These are phyloP conservation scores for Dromiciops gliroides DNA, from an alignment of 2,113 vertebrate genomes.

Conservation along the genomic window DNA sequence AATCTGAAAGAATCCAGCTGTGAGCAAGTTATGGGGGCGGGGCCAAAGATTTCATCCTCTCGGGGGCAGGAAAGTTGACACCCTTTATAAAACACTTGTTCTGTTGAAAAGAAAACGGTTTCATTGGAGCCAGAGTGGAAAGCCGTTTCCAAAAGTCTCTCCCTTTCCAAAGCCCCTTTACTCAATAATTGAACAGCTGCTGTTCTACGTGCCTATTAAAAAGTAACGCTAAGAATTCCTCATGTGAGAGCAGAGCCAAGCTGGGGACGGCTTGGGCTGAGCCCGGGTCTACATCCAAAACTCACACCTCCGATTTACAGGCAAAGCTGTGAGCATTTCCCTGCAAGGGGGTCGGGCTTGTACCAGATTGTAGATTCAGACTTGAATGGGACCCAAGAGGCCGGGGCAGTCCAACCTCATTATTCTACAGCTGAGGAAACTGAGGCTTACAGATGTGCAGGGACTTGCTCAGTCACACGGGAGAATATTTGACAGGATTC, in stretches of 20 bases:
- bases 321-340: neutral
- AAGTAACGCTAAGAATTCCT: constrained; percentile 16
- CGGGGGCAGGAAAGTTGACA: constrained; percentile 7
- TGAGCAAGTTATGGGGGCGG: neutral
- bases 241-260: neutral
- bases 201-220: constrained; percentile 9
- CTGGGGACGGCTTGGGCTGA: constrained; percentile 17
- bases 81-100: constrained; percentile 35
- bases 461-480: neutral
- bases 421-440: neutral
- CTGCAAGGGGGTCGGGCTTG: neutral
- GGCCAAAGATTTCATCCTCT: neutral
- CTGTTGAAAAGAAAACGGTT: constrained; percentile 20
- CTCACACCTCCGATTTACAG: constrained; percentile 40
- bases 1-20: constrained; percentile 42
- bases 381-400: neutral
- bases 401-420: fast-evolving
- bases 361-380: neutral
- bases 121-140: neutral
- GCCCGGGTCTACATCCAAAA: neutral
- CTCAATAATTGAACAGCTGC: constrained; percentile 8
- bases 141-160: neutral
- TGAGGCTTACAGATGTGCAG: neutral
- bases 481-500: neutral
- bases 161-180: neutral